These are phyloP conservation scores for Epizoanthus scotinus DNA, from an alignment of 92 coral and sea anemone genomes.

Conservation along the genomic window DNA sequence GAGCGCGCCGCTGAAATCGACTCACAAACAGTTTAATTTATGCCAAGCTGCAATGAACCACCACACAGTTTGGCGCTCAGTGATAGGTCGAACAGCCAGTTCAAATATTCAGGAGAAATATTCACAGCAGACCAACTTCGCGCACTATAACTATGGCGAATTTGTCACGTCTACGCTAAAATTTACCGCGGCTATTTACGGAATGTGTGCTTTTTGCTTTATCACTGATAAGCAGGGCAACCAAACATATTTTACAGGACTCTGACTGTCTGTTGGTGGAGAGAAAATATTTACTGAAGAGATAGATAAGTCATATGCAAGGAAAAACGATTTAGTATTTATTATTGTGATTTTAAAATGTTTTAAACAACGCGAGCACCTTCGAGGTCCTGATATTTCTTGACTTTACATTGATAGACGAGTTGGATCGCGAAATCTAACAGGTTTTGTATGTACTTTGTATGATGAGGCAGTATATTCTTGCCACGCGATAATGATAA, in stretches of 20 bases:
- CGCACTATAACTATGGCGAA: conserved; percentile 16
- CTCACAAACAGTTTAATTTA: conserved; percentile 48
- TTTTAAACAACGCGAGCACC: neutral
- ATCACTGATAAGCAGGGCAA: conserved; percentile 31
- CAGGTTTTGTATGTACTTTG: conserved; percentile 32
- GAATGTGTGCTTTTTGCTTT: neutral
- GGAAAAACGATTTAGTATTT: neutral
- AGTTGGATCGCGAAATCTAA: conserved; percentile 16
- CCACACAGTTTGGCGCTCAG: conserved; percentile 26
- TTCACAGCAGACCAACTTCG: conserved; percentile 26
- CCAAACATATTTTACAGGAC: conserved; percentile 64
- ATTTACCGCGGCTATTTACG: neutral
- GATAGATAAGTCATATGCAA: neutral
- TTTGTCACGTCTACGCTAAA: conserved; percentile 8
- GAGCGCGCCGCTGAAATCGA: conserved; percentile 15
- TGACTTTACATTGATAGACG: conserved; percentile 26
- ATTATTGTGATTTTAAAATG: neutral
- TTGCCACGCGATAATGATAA: conserved; percentile 58
- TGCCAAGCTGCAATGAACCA: conserved; percentile 32
- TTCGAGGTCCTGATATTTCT: neutral
- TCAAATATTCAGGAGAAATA: conserved; percentile 27
- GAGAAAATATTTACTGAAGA: conserved; percentile 34
- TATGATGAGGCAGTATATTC: conserved; percentile 66
- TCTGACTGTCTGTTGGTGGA: conserved; percentile 29
- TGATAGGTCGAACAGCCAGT: conserved; percentile 25